phyloP scores from a whole-genome alignment of 2,113 vertebrate species.

The Daphoenositta chrysoptera region DNA sequence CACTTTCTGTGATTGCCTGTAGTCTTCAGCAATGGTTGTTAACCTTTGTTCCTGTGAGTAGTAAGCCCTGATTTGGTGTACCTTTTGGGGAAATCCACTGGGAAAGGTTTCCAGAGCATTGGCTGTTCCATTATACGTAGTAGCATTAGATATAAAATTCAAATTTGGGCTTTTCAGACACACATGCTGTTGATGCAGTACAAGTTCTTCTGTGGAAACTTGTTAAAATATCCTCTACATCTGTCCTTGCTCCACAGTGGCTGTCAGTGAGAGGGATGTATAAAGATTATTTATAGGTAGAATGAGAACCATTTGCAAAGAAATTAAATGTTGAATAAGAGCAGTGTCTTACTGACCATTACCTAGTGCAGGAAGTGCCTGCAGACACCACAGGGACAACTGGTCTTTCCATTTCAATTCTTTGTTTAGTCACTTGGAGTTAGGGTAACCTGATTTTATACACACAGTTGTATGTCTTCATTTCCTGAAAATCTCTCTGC shows the following conservation, averaged over 20 bases:
- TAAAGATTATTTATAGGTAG: not conserved
- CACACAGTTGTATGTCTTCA: not conserved
- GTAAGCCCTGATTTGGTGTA: not conserved
- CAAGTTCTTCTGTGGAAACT: not conserved
- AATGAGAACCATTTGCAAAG: not conserved
- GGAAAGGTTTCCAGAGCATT: not conserved
- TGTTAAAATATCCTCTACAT: not conserved
- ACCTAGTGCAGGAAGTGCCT: not conserved
- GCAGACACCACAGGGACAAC: not conserved
- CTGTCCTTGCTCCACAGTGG: not conserved
- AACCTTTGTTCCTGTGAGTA: not conserved
- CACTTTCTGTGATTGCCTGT: not conserved
- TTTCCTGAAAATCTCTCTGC: not conserved
- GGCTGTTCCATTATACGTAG: not conserved
- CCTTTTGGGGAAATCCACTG: not conserved
- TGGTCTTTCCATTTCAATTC: not conserved
- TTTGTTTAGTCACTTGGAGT: not conserved
- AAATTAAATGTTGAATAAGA: not conserved
- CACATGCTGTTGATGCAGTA: not conserved
- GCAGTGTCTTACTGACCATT: not conserved
- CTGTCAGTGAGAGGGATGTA: not conserved
- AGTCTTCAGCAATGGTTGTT: not conserved
- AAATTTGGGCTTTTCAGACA: not conserved
- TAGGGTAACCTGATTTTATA: conserved; percentile 30
- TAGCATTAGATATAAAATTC: not conserved